Percentiles rank a stretch among this genome's conserved stretches.
phyloP scores from a whole-genome alignment of 2,888 invertebrate species.

The Mythimna impura region DNA sequence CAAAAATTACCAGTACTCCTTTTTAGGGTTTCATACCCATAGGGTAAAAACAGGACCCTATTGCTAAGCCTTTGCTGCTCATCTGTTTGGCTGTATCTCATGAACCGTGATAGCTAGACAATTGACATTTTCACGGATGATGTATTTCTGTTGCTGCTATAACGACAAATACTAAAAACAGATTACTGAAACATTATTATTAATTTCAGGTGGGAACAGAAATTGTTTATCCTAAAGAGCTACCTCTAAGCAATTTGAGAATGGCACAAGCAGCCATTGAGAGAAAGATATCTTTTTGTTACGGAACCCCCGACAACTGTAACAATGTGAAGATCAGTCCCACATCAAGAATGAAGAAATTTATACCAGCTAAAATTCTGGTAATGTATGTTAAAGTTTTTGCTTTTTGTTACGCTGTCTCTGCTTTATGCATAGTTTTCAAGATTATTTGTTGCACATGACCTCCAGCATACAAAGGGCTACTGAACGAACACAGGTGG shows the following conservation, averaged over 20 bases:
- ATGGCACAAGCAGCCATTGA: constrained; percentile 82
- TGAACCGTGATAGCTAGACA: too few relatives aligned
- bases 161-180: too few relatives aligned
- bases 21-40: too few relatives aligned
- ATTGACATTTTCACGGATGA: too few relatives aligned
- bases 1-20: background rate
- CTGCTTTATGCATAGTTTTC: background rate
- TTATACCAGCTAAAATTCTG: constrained; percentile 83
- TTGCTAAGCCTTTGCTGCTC: too few relatives aligned
- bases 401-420: constrained; percentile 13
- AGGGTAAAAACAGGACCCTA: too few relatives aligned
- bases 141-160: too few relatives aligned
- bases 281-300: constrained; percentile 82
- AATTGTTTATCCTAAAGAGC: constrained; percentile 77
- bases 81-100: too few relatives aligned
- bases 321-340: constrained; percentile 43
- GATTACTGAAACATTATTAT: too few relatives aligned
- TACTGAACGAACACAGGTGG: too few relatives aligned
- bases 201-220: constrained; percentile 73
- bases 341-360: constrained; percentile 63
- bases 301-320: constrained; percentile 67
- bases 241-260: constrained; percentile 76
- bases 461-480: too few relatives aligned
- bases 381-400: constrained; percentile 72
- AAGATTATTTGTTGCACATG: too few relatives aligned